Evolutionary conservation across 2,797 vertebrate genomes (phyloP).

Genomic region (Oreochromis grahami): DNA sequence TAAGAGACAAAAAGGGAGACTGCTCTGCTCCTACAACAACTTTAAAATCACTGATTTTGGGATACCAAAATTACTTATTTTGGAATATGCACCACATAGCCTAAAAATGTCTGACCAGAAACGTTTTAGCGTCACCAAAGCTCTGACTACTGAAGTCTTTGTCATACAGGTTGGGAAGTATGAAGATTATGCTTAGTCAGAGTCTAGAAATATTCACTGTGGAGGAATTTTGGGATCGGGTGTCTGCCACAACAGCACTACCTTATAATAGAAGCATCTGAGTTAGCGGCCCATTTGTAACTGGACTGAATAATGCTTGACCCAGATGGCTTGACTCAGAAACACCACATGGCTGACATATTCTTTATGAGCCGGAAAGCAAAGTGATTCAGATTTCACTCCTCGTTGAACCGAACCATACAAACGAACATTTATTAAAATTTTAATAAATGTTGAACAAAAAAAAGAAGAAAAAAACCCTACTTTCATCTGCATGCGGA

Average conservation of each 20-base stretch:
- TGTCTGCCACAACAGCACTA: constrained; percentile 9
- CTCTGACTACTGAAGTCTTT: constrained; percentile 21
- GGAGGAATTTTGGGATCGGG: constrained; percentile 28
- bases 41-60: neutral
- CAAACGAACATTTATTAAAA: neutral
- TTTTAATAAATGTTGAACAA: neutral
- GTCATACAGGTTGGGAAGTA: constrained; percentile 46
- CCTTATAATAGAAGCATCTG: neutral
- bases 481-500: neutral
- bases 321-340: constrained; percentile 39
- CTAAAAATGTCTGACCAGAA: constrained; percentile 17
- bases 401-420: constrained; percentile 9
- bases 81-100: constrained; percentile 9
- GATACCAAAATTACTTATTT: constrained; percentile 26
- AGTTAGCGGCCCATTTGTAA: neutral
- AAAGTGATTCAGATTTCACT: constrained; percentile 1
- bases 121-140: constrained; percentile 25
- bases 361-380: neutral
- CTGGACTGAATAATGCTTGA: neutral
- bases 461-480: rapidly evolving
- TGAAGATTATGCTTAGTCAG: constrained; percentile 44
- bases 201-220: constrained; percentile 41
- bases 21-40: neutral
- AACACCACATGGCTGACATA: neutral
- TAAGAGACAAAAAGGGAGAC: neutral